A percentile compares a stretch with the other conserved stretches of the same genome.
These are phyloP conservation scores for Plectropomus leopardus DNA, from an alignment of 2,113 vertebrate species.

Conservation along the genomic window DNA sequence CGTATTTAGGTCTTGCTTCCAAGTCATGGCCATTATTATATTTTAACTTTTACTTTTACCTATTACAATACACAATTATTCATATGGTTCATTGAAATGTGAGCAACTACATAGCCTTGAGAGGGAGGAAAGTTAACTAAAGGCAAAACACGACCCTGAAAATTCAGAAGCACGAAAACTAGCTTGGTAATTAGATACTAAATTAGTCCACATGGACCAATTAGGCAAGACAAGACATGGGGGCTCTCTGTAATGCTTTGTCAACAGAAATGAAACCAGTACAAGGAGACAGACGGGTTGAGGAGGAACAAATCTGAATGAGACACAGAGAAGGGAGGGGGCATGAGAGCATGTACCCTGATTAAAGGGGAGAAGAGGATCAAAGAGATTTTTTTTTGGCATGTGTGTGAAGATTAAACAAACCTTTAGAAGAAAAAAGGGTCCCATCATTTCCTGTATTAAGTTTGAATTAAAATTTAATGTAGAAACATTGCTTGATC, in stretches of 20 bases:
- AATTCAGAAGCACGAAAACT: conserved; percentile 80
- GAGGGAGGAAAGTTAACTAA: conserved; percentile 72
- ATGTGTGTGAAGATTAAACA: conserved; percentile 85
- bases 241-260: conserved; percentile 82
- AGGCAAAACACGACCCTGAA: conserved; percentile 82
- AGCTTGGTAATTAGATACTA: conserved; percentile 84
- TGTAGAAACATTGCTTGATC: conserved; percentile 86
- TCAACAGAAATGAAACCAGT: conserved; percentile 87
- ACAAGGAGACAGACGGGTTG: conserved; percentile 77
- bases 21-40: conserved; percentile 52
- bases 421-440: conserved; percentile 86
- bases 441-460: conserved; percentile 84
- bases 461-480: conserved; percentile 85
- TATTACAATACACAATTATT: conserved; percentile 67
- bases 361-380: conserved; percentile 85
- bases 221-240: conserved; percentile 86
- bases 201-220: conserved; percentile 90
- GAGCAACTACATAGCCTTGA: conserved; percentile 70
- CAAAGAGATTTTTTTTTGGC: conserved; percentile 85
- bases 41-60: conserved; percentile 47
- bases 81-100: conserved; percentile 67
- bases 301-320: conserved; percentile 75
- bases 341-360: conserved; percentile 79
- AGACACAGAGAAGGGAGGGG: conserved; percentile 73
- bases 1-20: conserved; percentile 35